These are phyloP conservation scores for Penaeus japonicus DNA, from an alignment of 1,140 invertebrate species.

Conservation along the genomic window DNA sequence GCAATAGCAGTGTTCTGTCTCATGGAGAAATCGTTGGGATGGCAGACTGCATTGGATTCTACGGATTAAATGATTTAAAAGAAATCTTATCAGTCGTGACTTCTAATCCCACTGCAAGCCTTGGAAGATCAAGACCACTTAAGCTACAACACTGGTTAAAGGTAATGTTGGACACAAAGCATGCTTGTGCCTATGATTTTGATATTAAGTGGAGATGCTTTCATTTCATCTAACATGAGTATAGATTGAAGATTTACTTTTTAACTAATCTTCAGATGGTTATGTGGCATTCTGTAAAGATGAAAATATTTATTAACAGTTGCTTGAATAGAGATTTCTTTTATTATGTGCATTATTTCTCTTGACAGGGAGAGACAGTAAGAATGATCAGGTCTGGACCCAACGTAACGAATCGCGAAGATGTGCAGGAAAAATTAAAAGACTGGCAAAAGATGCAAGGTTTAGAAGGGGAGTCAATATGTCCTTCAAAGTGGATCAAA, in stretches of 20 bases:
- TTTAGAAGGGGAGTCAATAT: background rate
- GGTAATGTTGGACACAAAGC: slow-evolving; percentile 53
- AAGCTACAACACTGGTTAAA: slow-evolving; percentile 62
- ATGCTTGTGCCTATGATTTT: background rate
- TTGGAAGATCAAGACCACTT: slow-evolving; percentile 59
- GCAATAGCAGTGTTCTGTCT: slow-evolving; percentile 39
- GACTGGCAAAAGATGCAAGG: background rate
- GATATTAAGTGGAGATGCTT: background rate
- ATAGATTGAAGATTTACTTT: background rate
- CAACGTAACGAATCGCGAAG: background rate
- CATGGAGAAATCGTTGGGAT: slow-evolving; percentile 61
- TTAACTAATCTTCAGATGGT: too few species aligned
- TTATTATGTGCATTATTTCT: background rate
- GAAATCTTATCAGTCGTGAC: slow-evolving; percentile 61
- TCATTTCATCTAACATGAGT: background rate
- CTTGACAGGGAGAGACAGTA: slow-evolving; percentile 31
- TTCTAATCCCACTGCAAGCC: slow-evolving; percentile 34
- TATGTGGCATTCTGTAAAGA: too few species aligned
- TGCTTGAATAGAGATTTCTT: background rate
- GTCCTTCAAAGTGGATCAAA: background rate
- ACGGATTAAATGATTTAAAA: slow-evolving; percentile 62
- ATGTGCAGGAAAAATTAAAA: slow-evolving; percentile 3
- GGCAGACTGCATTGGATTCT: slow-evolving; percentile 60
- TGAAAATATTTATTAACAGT: too few species aligned
- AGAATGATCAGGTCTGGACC: slow-evolving; percentile 28